Percentiles rank a stretch among this genome's conserved stretches.
Conservation (phyloP, 2,888 invertebrate genomes). For the Encarsia formosa region DNA sequence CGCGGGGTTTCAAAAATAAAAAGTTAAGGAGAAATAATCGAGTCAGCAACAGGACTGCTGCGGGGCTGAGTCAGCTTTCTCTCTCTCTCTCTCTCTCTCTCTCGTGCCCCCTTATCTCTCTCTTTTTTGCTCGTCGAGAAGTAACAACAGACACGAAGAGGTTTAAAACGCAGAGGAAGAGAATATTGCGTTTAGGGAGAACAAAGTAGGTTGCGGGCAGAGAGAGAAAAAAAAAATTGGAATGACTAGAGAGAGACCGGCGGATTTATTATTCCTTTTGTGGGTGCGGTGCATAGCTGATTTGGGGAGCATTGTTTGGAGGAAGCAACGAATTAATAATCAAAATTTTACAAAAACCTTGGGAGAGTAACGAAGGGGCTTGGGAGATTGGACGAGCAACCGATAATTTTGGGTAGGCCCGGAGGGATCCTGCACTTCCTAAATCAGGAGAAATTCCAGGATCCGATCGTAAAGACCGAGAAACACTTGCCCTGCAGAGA, state of each 20-base stretch:
- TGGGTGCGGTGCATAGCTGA: too few relatives aligned
- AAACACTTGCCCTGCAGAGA: too few relatives aligned
- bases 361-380: neutral
- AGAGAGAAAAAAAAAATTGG: neutral
- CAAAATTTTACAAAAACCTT: too few relatives aligned
- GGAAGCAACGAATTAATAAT: neutral
- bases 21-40: conserved; percentile 7
- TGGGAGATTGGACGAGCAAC: neutral
- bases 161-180: neutral
- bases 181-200: conserved; percentile 10
- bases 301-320: neutral
- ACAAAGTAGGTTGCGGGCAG: conserved; percentile 16
- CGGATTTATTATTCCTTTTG: too few relatives aligned
- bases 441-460: too few relatives aligned
- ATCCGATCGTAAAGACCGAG: too few relatives aligned
- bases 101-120: conserved; percentile 4
- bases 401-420: neutral
- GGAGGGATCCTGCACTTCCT: too few relatives aligned
- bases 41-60: conserved; percentile 18
- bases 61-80: conserved; percentile 15
- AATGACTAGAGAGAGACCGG: too few relatives aligned
- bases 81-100: neutral
- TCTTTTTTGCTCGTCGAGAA: conserved; percentile 11
- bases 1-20: neutral
- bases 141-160: conserved; percentile 7